A percentile compares a stretch with the other conserved stretches of the same genome.
Evolutionary conservation across 2,113 vertebrate species (phyloP).

Genomic region (Cromileptes altivelis): DNA sequence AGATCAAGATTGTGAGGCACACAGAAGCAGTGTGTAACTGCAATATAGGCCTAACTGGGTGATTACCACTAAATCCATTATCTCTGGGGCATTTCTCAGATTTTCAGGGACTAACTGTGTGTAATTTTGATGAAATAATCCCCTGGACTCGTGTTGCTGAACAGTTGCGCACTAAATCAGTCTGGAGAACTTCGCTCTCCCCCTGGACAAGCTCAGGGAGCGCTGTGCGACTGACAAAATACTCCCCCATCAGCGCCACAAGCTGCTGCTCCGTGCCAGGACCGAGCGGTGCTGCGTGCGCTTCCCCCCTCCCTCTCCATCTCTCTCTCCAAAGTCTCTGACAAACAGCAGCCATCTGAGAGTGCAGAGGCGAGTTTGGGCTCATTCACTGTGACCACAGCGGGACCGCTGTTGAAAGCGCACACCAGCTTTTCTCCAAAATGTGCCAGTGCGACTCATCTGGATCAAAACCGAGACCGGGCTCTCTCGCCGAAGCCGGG

Average conservation of each 20-base stretch:
- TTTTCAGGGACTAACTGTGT: conserved; percentile 35
- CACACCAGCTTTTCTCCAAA: conserved; percentile 55
- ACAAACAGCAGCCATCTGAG: conserved; percentile 60
- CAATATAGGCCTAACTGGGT: not conserved
- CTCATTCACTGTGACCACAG: conserved; percentile 51
- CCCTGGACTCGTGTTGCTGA: conserved; percentile 64
- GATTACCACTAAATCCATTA: conserved; percentile 35
- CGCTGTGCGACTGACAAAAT: conserved; percentile 60
- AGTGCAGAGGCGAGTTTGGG: conserved; percentile 55
- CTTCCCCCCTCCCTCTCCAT: conserved; percentile 8
- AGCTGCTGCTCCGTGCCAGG: conserved; percentile 64
- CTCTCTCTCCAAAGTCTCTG: conserved; percentile 53
- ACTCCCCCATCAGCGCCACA: conserved; percentile 55
- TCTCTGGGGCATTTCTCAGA: conserved; percentile 23
- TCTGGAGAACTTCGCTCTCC: conserved; percentile 49
- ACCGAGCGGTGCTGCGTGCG: conserved; percentile 56
- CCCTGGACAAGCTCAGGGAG: conserved; percentile 46
- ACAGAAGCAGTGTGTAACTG: conserved; percentile 13
- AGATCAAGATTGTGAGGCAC: not conserved
- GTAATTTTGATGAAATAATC: conserved; percentile 63
- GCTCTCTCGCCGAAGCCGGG: conserved; percentile 82
- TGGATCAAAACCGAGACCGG: conserved; percentile 71
- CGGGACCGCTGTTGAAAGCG: conserved; percentile 57
- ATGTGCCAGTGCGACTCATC: conserved; percentile 82
- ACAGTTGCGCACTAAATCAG: conserved; percentile 63